Evolutionary conservation across 1,140 invertebrate species (phyloP), one percentile per base, ranked within the genome.

Genomic region (Drosophila melanogaster): DNA sequence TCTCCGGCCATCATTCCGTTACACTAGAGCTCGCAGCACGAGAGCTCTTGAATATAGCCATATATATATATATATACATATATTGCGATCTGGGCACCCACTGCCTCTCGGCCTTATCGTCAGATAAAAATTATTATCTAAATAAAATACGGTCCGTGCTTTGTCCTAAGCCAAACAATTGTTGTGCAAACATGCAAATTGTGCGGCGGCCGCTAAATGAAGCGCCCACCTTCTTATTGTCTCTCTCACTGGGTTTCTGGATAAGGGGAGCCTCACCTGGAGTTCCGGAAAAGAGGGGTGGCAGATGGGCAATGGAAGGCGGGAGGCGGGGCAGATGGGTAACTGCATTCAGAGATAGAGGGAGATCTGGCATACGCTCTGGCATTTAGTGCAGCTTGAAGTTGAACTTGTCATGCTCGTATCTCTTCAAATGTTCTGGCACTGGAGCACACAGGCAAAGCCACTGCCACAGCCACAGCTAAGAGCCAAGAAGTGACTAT

Each of bases 141-240:
- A 83, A 89, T 89, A 89, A 87, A 89, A 87, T 89, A 89, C 76
- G 71, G 60, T 57, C 64, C 67, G 62, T 72, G 79, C 83, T 86
- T 86, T 77, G 79, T 87, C 69, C 70, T 53, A 79, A 78, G 72
- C 79, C 79, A 84, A 90, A 85, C 85, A 89, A 89, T 89, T 89
- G 83, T 87, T 90, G 76, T 79, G 81, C 79, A 90, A 90, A 90
- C 87, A 90, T 90, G 87, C 87, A 90, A 90, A 90, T 87, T 90
- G 75, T 83, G 72, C 62, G 80, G 66, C 66, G 77, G 57, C 57
- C 24, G 84, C 84, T 83, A 87, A 89, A 89, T 87, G 79, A 89
- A 89, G 76, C 76, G 84, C 79, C 79, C 84, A 83, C 83, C 79
- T 89, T 78, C 62, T 81, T 79, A 89, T 89, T 87, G 79, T 85